Percentiles rank a stretch among this genome's conserved stretches.
phyloP scores from a whole-genome alignment of 2,113 vertebrate species.

The Dromas ardeola region DNA sequence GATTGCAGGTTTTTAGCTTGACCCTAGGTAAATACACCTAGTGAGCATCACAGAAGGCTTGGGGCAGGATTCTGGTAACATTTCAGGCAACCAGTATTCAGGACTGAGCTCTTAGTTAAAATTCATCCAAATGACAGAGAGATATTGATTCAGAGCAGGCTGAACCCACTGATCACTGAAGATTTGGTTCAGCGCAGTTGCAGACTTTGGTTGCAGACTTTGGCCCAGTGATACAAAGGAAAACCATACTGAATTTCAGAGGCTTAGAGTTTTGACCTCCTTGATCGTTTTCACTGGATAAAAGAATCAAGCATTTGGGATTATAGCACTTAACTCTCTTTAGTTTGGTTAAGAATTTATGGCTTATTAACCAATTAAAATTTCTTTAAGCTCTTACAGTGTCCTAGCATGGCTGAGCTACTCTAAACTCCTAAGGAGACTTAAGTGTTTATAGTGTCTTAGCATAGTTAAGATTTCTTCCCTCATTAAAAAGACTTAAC shows the following conservation, averaged over 20 bases:
- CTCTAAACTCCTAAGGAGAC: neutral
- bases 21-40: neutral
- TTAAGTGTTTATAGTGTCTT: neutral
- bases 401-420: neutral
- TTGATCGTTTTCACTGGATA: constrained; percentile 12
- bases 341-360: neutral
- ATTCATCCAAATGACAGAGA: neutral
- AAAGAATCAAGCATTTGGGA: constrained; percentile 9
- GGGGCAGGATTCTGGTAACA: neutral
- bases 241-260: neutral
- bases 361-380: constrained; percentile 27
- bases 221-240: neutral
- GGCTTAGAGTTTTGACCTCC: neutral
- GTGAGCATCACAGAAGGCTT: neutral
- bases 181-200: neutral
- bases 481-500: neutral
- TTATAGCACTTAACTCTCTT: neutral
- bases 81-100: neutral
- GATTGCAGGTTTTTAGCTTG: neutral
- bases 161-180: neutral
- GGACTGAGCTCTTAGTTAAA: neutral
- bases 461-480: constrained; percentile 29
- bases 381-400: constrained; percentile 9
- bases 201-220: neutral
- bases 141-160: neutral